Conservation (phyloP, 2,888 invertebrate species). For the Drosophila kanekoi region DNA sequence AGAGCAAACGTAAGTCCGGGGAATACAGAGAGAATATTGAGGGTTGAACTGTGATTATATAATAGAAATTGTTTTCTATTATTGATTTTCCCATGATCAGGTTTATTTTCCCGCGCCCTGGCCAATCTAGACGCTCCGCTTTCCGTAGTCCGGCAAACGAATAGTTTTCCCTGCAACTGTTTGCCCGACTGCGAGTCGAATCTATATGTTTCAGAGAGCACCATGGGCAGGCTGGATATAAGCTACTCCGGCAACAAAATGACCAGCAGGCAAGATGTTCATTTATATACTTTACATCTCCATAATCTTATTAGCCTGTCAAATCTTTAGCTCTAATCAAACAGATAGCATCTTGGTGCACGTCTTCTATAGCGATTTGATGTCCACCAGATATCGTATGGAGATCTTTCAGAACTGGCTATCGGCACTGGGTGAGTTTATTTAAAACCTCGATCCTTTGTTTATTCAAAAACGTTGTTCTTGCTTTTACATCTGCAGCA, state of each 20-base stretch:
- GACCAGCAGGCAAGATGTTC: slow-evolving; percentile 51
- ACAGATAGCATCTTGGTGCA: slow-evolving; percentile 88
- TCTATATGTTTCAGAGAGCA: slow-evolving; percentile 88
- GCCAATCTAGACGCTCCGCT: slow-evolving; percentile 82
- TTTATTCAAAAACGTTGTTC: neutral
- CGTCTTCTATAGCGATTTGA: slow-evolving; percentile 90
- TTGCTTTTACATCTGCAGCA: slow-evolving; percentile 85
- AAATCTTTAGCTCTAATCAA: slow-evolving; percentile 66
- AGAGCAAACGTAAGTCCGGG: slow-evolving; percentile 72
- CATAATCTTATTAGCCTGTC: neutral
- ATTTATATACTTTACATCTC: neutral
- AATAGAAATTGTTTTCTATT: neutral
- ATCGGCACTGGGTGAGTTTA: slow-evolving; percentile 87
- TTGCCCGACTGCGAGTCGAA: slow-evolving; percentile 88
- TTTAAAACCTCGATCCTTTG: neutral
- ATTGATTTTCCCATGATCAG: slow-evolving; percentile 11
- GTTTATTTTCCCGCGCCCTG: slow-evolving; percentile 82
- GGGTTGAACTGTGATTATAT: no score
- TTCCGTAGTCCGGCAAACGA: slow-evolving; percentile 61
- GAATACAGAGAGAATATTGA: no score
- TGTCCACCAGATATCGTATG: slow-evolving; percentile 88
- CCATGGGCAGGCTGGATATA: slow-evolving; percentile 86
- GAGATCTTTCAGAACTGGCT: slow-evolving; percentile 90
- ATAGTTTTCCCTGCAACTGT: slow-evolving; percentile 86
- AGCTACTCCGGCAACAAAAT: slow-evolving; percentile 85